Evolutionary conservation across 2,113 vertebrate species (phyloP), one percentile per base, ranked within the genome.

Genomic region (Pteropus alecto): DNA sequence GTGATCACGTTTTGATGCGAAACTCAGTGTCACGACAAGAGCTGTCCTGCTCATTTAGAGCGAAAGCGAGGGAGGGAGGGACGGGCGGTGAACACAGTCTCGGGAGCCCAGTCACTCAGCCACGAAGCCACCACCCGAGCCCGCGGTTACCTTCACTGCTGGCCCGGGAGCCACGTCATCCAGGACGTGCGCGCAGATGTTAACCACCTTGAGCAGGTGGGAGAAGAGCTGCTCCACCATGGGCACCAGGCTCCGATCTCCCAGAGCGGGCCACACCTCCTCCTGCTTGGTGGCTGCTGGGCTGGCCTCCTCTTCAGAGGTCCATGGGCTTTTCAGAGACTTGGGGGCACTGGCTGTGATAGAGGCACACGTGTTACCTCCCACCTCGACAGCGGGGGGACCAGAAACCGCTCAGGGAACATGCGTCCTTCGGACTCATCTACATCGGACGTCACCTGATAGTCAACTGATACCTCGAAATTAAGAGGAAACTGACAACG

Each of bases 221-320:
- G 99, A 99, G 89, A 99, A 99, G 46, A 99, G 99, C 85, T 99
- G 99, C 30, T 99, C 99, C 67, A 99, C 98, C 99, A 99, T 99
- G 95, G 98, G 97, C 70, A 99, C 99, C 77, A 99, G 97, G 30
- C 98, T 94, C 65, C 99, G 98, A 97, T 99, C 99, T 0, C 99
- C 99, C 56, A 99, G 98, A 3, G 99, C 99, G 0, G 99, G 99
- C 99, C 99, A 99, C 0, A 98, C 98, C 46, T 99, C 99, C 68
- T 99, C 99, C 94, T 99, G 98, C 95, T 99, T 99, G 96, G 95
- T 96, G 22, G 98, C 77, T 19, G 98, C 96, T 5, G 98, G 93
- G 93, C 83, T 97, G 24, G 98, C 63, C 77, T 99, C 99, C 12
- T 99, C 99, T 87, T 99, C 99, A 14, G 98, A 96, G 16, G 96